These are phyloP conservation scores for Saturnia pavonia DNA, from an alignment of 2,888 invertebrate genomes.

Conservation along the genomic window DNA sequence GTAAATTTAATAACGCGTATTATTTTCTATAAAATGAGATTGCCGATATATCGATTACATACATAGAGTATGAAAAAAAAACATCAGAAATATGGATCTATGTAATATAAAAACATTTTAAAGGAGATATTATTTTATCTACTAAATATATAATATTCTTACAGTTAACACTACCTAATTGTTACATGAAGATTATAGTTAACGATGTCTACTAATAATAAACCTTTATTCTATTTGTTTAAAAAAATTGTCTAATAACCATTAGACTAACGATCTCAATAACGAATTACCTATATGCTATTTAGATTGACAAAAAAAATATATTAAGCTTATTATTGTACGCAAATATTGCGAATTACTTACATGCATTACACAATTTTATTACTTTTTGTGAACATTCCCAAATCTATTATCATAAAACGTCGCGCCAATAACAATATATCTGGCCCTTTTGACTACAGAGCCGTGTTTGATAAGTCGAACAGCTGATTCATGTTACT, in stretches of 20 bases:
- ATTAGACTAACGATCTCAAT: neutral
- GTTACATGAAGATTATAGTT: constrained; percentile 62
- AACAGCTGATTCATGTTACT: constrained; percentile 37
- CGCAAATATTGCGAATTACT: constrained; percentile 46
- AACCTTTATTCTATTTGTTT: constrained; percentile 33
- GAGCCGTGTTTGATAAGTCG: constrained; percentile 22
- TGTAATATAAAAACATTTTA: constrained; percentile 51
- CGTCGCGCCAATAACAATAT: constrained; percentile 16
- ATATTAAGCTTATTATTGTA: constrained; percentile 30
- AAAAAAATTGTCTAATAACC: neutral
- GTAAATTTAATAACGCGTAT: neutral
- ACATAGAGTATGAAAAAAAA: constrained; percentile 44
- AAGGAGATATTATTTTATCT: constrained; percentile 55
- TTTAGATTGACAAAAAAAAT: constrained; percentile 26
- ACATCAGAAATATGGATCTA: constrained; percentile 53
- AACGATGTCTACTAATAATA: constrained; percentile 35
- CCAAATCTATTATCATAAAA: constrained; percentile 12
- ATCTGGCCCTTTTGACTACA: neutral
- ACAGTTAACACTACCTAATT: constrained; percentile 69
- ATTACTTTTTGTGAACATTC: constrained; percentile 28
- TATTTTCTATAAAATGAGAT: neutral
- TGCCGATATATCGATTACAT: neutral
- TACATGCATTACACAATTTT: constrained; percentile 33
- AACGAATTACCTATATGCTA: constrained; percentile 7
- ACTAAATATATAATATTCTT: constrained; percentile 58